Conservation (phyloP, 2,888 invertebrate species). For the Corbicula japonica region DNA sequence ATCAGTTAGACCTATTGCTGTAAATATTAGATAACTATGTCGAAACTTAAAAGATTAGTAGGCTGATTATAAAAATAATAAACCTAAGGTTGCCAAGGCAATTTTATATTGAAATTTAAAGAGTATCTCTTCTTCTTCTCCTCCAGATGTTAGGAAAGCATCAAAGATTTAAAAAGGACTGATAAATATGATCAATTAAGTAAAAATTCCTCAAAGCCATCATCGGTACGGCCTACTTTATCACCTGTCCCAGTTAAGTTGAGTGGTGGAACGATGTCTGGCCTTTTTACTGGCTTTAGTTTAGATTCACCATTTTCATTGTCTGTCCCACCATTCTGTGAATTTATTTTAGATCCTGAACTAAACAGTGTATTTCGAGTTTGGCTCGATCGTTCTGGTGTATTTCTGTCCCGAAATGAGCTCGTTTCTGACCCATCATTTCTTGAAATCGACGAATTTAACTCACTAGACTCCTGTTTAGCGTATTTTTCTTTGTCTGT, state of each 20-base stretch:
- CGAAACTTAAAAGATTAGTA: too few species aligned
- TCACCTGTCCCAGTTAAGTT: conserved; percentile 34
- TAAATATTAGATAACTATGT: too few species aligned
- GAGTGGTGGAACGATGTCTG: conserved; percentile 57
- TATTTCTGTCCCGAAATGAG: conserved; percentile 4
- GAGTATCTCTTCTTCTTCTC: too few species aligned
- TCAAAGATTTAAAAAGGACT: too few species aligned
- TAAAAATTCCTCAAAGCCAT: conserved; percentile 40
- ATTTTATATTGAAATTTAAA: too few species aligned
- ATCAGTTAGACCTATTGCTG: too few species aligned
- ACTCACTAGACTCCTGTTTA: not conserved
- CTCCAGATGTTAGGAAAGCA: too few species aligned
- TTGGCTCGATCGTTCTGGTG: conserved; percentile 2
- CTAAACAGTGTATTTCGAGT: conserved; percentile 24
- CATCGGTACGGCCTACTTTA: conserved; percentile 4
- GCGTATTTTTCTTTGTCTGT: not conserved
- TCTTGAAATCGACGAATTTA: conserved; percentile 6
- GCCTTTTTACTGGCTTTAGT: conserved; percentile 24
- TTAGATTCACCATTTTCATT: not conserved
- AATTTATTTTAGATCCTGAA: conserved; percentile 14
- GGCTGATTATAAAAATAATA: too few species aligned
- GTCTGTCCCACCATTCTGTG: not conserved
- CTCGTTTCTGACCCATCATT: not conserved
- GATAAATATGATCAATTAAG: too few species aligned
- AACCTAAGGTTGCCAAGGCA: too few species aligned